Percentiles rank a stretch among this genome's conserved stretches.
Evolutionary conservation across 1,140 invertebrate genomes (phyloP).

Genomic region (Bombus confusus): DNA sequence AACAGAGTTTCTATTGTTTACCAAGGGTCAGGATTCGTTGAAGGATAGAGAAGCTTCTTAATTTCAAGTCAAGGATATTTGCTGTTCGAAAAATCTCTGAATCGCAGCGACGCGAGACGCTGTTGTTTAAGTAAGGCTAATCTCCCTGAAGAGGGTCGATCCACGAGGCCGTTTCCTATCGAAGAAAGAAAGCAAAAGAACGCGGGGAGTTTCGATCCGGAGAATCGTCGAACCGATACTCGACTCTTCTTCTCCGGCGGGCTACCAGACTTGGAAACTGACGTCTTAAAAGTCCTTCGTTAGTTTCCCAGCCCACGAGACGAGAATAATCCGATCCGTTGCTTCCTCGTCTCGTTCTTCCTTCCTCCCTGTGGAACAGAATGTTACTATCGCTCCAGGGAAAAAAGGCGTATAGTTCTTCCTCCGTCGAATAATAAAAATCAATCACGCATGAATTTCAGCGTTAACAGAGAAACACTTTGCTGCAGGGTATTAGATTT

Average conservation of each 20-base stretch:
- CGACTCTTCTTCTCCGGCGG: conserved; percentile 48
- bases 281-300: conserved; percentile 72
- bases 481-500: neutral
- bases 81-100: conserved; percentile 25
- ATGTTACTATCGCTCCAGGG: conserved; percentile 17
- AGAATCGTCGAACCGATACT: conserved; percentile 53
- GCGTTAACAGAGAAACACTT: conserved; percentile 25
- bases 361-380: no score
- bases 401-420: neutral
- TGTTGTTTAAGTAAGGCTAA: conserved; percentile 67
- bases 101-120: conserved; percentile 28
- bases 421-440: conserved; percentile 34
- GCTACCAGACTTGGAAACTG: conserved; percentile 56
- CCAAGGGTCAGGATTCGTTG: neutral
- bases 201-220: conserved; percentile 48
- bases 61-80: conserved; percentile 39
- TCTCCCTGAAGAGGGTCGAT: conserved; percentile 53
- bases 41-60: conserved; percentile 9
- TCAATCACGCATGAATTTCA: conserved; percentile 37
- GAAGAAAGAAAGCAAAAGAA: conserved; percentile 50
- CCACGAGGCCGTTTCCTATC: conserved; percentile 13
- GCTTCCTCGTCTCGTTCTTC: conserved; percentile 5
- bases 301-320: conserved; percentile 65
- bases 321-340: conserved; percentile 69
- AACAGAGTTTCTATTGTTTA: neutral